Conservation (phyloP, 2,888 invertebrate genomes). For the Cantharis rufa region DNA sequence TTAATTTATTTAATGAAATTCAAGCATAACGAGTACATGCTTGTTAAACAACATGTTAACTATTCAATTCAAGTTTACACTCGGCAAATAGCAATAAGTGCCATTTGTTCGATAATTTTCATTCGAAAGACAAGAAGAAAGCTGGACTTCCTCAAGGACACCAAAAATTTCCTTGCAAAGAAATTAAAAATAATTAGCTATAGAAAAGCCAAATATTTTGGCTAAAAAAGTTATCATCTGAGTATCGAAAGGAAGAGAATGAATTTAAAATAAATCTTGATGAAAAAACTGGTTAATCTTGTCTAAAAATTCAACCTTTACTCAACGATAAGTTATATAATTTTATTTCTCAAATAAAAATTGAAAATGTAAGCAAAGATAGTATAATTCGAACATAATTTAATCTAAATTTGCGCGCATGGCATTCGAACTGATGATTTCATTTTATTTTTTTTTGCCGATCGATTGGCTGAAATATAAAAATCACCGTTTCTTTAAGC, state of each 20-base stretch:
- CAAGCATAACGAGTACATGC: background rate
- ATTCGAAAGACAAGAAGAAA: background rate
- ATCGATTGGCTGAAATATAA: background rate
- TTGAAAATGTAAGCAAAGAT: background rate
- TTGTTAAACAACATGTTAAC: background rate
- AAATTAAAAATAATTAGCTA: background rate
- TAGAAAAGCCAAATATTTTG: background rate
- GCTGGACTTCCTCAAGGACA: background rate
- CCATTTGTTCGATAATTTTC: background rate
- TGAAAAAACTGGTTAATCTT: constrained; percentile 20
- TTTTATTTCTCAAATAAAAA: constrained; percentile 9
- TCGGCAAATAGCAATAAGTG: background rate
- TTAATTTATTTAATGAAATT: constrained; percentile 29
- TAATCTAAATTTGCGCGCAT: constrained; percentile 3
- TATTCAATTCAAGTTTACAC: background rate
- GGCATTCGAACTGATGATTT: background rate
- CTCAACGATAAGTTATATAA: constrained; percentile 6
- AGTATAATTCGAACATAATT: background rate
- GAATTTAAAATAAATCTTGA: constrained; percentile 20
- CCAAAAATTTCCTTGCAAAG: background rate
- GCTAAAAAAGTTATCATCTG: background rate
- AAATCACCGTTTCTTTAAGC: background rate
- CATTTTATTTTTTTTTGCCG: background rate
- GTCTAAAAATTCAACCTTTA: constrained; percentile 18
- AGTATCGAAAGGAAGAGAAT: constrained; percentile 12